Conservation (phyloP, 2,797 vertebrate genomes). For the Margarornis squamiger region DNA sequence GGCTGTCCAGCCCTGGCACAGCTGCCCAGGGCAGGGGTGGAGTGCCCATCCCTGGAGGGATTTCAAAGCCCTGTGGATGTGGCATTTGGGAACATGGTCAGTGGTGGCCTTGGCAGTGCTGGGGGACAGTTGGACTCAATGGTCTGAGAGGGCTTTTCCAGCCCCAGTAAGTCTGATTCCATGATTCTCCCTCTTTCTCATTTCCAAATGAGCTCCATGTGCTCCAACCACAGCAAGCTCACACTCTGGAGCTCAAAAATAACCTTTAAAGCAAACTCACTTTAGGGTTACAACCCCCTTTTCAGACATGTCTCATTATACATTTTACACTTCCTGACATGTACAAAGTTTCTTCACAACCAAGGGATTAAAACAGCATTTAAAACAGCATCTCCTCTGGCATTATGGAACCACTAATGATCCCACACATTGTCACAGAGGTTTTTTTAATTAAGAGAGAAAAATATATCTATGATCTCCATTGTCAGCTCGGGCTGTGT, state of each 20-base stretch:
- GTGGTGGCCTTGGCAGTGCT: neutral
- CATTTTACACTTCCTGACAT: neutral
- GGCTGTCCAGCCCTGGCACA: no score
- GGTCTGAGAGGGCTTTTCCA: neutral
- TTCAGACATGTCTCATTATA: fast-evolving
- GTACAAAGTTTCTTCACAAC: neutral
- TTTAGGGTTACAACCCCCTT: neutral
- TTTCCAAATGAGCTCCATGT: neutral
- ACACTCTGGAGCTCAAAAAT: neutral
- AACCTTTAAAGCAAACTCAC: neutral
- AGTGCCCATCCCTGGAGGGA: neutral
- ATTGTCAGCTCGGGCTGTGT: fast-evolving
- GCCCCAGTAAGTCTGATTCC: neutral
- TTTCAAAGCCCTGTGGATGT: neutral
- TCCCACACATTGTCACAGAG: neutral
- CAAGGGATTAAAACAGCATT: neutral
- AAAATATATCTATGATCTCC: neutral
- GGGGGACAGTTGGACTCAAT: neutral
- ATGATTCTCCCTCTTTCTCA: neutral
- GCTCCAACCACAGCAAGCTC: neutral
- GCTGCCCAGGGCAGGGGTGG: no score
- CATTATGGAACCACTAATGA: neutral
- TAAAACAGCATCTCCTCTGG: neutral
- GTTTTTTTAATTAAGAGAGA: neutral
- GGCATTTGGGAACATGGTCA: neutral